A percentile compares a stretch with the other conserved stretches of the same genome.
Conservation (phyloP, 2,888 invertebrate species). For the Cantharis flavilabris region DNA sequence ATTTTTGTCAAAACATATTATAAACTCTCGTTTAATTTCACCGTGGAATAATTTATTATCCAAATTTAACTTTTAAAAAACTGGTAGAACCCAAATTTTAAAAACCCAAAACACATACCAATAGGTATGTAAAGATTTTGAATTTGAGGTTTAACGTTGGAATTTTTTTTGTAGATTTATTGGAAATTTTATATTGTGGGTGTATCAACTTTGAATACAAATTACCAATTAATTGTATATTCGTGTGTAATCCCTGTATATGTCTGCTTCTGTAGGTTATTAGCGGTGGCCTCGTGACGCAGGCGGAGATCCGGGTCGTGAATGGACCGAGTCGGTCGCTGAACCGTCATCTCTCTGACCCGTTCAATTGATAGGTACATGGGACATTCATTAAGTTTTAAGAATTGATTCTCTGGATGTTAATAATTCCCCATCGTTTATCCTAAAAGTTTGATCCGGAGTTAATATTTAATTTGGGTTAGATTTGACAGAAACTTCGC, state of each 20-base stretch:
- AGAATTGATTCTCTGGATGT: neutral
- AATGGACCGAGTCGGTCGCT: constrained; percentile 37
- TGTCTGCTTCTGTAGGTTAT: constrained; percentile 20
- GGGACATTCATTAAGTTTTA: neutral
- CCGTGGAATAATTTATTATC: neutral
- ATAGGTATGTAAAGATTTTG: neutral
- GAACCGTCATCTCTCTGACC: constrained; percentile 38
- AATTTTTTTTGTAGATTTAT: neutral
- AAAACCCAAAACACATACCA: too few relatives aligned
- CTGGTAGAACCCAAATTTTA: neutral
- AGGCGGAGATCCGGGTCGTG: constrained; percentile 41
- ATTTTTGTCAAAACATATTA: neutral
- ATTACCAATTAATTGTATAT: neutral
- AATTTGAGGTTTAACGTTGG: neutral
- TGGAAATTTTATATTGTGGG: neutral
- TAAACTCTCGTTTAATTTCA: neutral
- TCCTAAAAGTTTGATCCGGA: neutral
- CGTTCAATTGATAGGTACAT: constrained; percentile 14
- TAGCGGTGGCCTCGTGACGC: constrained; percentile 40
- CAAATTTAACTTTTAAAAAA: neutral
- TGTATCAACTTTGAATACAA: constrained; percentile 2
- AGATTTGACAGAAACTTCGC: neutral
- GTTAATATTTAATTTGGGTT: neutral
- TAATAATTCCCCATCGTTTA: neutral
- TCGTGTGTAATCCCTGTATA: neutral